Conservation (phyloP, 2,797 vertebrate genomes). For the Tachyglossus aculeatus region DNA sequence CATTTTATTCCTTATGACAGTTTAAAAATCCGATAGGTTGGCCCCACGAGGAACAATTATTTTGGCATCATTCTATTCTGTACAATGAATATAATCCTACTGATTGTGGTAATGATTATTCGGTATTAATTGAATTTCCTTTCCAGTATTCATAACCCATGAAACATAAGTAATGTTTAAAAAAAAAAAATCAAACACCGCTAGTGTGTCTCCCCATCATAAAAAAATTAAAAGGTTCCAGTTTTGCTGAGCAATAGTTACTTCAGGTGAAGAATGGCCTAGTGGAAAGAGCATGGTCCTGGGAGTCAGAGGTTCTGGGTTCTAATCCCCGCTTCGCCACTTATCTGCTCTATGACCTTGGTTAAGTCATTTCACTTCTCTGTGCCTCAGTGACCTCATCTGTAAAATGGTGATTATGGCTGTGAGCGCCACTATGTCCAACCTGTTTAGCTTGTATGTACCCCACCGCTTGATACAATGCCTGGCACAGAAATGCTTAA, state of each 20-base stretch:
- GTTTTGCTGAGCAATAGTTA: neutral
- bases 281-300: no score
- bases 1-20: slow-evolving; percentile 7
- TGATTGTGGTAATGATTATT: fast-evolving
- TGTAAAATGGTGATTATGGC: no score
- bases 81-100: neutral
- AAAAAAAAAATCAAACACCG: neutral
- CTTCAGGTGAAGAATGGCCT: neutral
- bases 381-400: no score
- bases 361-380: no score
- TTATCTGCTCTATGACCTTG: no score
- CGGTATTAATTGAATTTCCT: fast-evolving
- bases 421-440: no score
- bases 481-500: no score
- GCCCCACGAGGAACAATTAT: neutral
- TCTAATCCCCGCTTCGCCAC: no score
- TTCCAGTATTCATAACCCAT: neutral
- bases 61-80: neutral
- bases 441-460: no score
- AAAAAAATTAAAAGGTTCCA: neutral
- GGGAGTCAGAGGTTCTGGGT: no score
- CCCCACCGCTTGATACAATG: no score
- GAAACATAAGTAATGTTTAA: neutral
- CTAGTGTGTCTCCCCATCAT: neutral
- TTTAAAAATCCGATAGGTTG: neutral